Evolutionary conservation across 2,113 vertebrate genomes (phyloP), one percentile per base, ranked within the genome.

Genomic region (Laticauda laticaudata): DNA sequence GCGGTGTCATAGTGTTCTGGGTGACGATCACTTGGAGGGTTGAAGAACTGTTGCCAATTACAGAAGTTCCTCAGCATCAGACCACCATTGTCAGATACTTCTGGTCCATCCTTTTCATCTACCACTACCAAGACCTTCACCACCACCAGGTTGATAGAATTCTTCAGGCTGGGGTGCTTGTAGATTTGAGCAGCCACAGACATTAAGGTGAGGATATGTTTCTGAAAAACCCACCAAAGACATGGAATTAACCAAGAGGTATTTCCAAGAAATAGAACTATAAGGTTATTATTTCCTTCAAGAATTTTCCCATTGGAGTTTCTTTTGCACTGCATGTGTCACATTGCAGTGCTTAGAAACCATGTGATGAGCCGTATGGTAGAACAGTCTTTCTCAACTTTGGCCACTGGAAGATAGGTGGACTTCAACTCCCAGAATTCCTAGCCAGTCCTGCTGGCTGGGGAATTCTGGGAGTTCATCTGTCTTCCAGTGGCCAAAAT

Each of bases 1-100:
- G 99, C 99, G 0, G 99, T 99, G 97, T 99, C 99, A 0, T 98
- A 99, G 96, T 99, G 99, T 95, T 99, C 99, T 0, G 98, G 98
- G 92, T 99, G 98, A 54, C 99, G 96, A 95, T 99, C 99, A 0
- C 98, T 99, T 0, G 96, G 95, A 0, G 98, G 98, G 95, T 99
- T 99, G 97, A 99, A 98, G 14, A n/a, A 95, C 89, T 98, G 98
- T 95, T 99, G 99, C 99, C 99, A 99, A 94, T 93, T 98, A 96
- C 99, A 99, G 98, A 99, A 99, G 97, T 98, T 99, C 14, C 99
- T 97, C n/a, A 99, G 97, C 0, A 98, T 98, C 39, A 99, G 97
- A 0, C 98, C 98, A 0, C 98, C 99, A 0, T 99, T 99, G 96
- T 98, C 98, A 0, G 99, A 99, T 39, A 99, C 96, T 75, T 97